Conservation (phyloP, 2,888 invertebrate genomes). For the Amitus sp. region DNA sequence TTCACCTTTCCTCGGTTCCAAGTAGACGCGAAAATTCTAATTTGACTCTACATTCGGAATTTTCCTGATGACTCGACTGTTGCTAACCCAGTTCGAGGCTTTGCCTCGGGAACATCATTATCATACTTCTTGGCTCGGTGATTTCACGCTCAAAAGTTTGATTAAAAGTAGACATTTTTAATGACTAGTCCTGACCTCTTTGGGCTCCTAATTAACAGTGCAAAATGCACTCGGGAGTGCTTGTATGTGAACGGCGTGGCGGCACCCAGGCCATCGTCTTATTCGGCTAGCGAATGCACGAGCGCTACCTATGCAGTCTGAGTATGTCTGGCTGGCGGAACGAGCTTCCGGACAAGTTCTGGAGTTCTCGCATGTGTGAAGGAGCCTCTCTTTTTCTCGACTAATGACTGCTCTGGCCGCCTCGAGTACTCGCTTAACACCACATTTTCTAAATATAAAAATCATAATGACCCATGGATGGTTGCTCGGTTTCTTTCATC, state of each 20-base stretch:
- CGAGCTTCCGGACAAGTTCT: conserved; percentile 26
- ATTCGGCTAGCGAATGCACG: conserved; percentile 34
- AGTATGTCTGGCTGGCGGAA: conserved; percentile 32
- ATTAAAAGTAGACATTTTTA: conserved; percentile 25
- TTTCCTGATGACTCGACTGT: no score
- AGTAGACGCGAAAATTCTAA: no score
- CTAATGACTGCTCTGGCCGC: conserved; percentile 44
- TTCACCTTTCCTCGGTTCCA: no score
- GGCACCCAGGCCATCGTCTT: conserved; percentile 25
- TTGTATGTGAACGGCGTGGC: no score
- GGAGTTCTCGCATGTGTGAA: no score
- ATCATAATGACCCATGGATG: conserved; percentile 34
- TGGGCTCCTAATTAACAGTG: no score
- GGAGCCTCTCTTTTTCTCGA: conserved; percentile 35
- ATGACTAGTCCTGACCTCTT: conserved; percentile 24
- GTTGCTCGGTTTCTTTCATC: conserved; percentile 11
- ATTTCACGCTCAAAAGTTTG: background rate
- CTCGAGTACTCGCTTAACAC: conserved; percentile 32
- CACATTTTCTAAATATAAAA: conserved; percentile 21
- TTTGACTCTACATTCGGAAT: no score
- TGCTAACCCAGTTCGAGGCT: no score
- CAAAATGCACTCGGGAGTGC: no score
- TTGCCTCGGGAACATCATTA: no score
- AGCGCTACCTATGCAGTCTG: conserved; percentile 35
- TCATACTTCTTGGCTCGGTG: no score